These are phyloP conservation scores for Nannoperca australis DNA, from an alignment of 2,797 vertebrate genomes.

Conservation along the genomic window DNA sequence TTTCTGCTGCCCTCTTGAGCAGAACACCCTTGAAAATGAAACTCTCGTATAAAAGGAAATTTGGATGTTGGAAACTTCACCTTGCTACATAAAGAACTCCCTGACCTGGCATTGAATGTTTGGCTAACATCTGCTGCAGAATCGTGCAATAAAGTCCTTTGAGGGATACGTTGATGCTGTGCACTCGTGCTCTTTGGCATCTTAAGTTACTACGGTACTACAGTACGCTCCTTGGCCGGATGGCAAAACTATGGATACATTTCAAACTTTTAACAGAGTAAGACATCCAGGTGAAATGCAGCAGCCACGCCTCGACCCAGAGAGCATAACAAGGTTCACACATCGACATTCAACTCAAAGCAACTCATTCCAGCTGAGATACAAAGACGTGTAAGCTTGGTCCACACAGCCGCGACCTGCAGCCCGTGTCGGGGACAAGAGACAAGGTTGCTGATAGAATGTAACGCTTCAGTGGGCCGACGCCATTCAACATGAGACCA, in stretches of 20 bases:
- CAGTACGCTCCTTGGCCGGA: neutral
- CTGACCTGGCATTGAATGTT: neutral
- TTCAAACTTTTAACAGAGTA: conserved; percentile 16
- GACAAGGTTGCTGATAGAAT: conserved; percentile 63
- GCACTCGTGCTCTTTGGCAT: neutral
- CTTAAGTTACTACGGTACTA: neutral
- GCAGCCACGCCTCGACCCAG: neutral
- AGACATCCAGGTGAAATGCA: conserved; percentile 9
- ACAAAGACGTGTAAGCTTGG: conserved; percentile 18
- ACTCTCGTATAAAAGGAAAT: neutral
- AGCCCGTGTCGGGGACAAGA: conserved; percentile 35
- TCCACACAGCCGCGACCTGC: conserved; percentile 24
- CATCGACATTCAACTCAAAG: conserved; percentile 32
- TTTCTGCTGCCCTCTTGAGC: neutral
- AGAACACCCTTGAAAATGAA: neutral
- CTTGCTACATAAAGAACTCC: neutral
- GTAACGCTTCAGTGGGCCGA: conserved; percentile 61
- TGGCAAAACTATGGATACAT: neutral
- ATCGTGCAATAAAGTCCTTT: neutral
- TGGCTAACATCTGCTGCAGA: neutral
- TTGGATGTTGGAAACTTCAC: neutral
- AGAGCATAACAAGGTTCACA: conserved; percentile 33
- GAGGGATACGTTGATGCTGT: neutral
- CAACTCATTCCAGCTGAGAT: conserved; percentile 39
- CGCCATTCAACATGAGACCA: conserved; percentile 39